Evolutionary conservation across 2,113 vertebrate genomes (phyloP).

Genomic region (Microtus richardsoni): DNA sequence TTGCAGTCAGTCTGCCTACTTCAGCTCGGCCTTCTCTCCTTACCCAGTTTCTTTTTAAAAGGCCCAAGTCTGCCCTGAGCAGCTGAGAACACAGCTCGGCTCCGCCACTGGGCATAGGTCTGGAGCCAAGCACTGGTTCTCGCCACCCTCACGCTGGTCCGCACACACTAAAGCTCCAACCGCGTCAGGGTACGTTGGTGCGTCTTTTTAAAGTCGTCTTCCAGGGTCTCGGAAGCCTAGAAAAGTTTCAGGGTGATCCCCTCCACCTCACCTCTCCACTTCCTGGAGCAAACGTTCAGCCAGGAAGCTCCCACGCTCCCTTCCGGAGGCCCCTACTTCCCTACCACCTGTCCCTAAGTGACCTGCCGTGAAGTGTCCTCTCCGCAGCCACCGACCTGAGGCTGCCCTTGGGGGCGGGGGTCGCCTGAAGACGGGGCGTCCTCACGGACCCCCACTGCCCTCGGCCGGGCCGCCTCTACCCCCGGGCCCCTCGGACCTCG

Average conservation of each 20-base stretch:
- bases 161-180: background rate
- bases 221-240: background rate
- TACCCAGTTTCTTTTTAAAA: too few species aligned
- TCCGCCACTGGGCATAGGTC: background rate
- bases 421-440: background rate
- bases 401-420: background rate
- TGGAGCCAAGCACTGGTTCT: background rate
- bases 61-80: background rate
- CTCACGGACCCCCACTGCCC: background rate
- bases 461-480: background rate
- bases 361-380: rapidly evolving
- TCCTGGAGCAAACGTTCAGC: background rate
- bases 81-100: background rate
- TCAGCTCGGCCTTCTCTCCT: background rate
- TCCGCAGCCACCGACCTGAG: background rate
- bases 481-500: slow-evolving; percentile 23
- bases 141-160: background rate
- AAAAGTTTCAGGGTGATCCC: background rate
- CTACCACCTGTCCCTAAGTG: background rate
- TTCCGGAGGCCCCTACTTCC: too few species aligned
- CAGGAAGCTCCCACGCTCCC: background rate
- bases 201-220: background rate
- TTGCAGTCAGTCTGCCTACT: background rate
- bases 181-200: background rate
- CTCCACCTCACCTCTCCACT: background rate